Evolutionary conservation across 2,797 vertebrate genomes (phyloP), one percentile per base, ranked within the genome.

Genomic region (Channallabes apus): DNA sequence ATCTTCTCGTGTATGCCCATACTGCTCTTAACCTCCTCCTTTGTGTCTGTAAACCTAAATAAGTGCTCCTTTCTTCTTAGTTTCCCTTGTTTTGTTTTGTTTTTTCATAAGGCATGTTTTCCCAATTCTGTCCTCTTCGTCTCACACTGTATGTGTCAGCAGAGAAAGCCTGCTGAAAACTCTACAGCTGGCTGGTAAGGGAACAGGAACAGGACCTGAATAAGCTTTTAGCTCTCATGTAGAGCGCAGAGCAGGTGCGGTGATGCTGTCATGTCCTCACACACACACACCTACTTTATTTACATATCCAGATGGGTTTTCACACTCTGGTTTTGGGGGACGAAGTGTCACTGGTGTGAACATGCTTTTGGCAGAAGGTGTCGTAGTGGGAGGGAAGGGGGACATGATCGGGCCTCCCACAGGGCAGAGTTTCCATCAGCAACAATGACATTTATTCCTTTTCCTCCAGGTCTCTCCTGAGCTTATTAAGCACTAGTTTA

Each of bases 151-250:
- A 71, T 64, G 64, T 80, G 80, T 88, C 84, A 82, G 73, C 82
- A 71, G 84, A 82, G 72, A 29, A 38, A 77, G 83, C 86, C 58
- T 85, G 79, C 69, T 76, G 87, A 90, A 87, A 89, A 61, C 67
- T 73, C 20, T 15, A 77, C 83, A 87, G 82, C 82, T 87, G 35
- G 71, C 84, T 86, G 84, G 79, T 83, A 86, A 88, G 81, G 79
- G 89, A 82, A 83, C 71, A 61, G 76, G 82, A 91, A 82, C 9
- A 64, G 82, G 86, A 94, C 91, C 85, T 75, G 92, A 93, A 94
- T 91, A 94, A 89, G 93, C 94, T 95, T 93, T 94, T 94, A 94
- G 90, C 92, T 87, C 84, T 86, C 59, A 29, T 93, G 90, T 93
- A 91, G 86, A 77, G 84, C 65, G n/a, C 78, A 69, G 83, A 86